phyloP scores from a whole-genome alignment of 2,888 invertebrate genomes.

The Dorcus parallelipipedus region DNA sequence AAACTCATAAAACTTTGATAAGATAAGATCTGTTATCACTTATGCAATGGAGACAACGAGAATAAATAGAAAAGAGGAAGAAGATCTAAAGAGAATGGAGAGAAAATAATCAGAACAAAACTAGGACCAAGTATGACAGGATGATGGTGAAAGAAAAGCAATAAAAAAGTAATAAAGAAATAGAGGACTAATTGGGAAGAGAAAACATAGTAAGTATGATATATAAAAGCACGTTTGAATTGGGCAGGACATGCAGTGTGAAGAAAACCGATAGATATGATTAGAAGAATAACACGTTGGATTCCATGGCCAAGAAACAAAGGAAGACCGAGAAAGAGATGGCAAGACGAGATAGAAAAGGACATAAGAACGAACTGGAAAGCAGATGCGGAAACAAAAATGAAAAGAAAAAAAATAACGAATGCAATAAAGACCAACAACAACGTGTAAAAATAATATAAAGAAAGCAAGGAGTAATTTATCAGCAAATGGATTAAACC shows the following conservation, averaged over 20 bases:
- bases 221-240: too few species aligned
- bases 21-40: conserved; percentile 4
- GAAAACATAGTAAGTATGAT: too few species aligned
- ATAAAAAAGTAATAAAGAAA: conserved; percentile 2
- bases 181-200: neutral
- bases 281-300: neutral
- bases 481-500: too few species aligned
- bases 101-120: conserved; percentile 6
- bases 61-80: conserved; percentile 2
- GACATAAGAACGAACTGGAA: too few species aligned
- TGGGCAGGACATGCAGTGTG: conserved; percentile 1
- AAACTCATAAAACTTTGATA: neutral
- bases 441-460: too few species aligned
- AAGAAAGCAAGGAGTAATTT: too few species aligned
- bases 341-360: neutral
- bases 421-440: too few species aligned
- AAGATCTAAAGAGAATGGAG: neutral
- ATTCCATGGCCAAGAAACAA: neutral
- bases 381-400: too few species aligned
- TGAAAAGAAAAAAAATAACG: too few species aligned
- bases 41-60: conserved; percentile 6
- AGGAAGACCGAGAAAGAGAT: neutral
- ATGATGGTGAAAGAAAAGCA: conserved; percentile 3
- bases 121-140: conserved; percentile 8
- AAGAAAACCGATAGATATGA: neutral